phyloP scores from a whole-genome alignment of 2,113 vertebrate species.

The Mastomys natalensis region DNA sequence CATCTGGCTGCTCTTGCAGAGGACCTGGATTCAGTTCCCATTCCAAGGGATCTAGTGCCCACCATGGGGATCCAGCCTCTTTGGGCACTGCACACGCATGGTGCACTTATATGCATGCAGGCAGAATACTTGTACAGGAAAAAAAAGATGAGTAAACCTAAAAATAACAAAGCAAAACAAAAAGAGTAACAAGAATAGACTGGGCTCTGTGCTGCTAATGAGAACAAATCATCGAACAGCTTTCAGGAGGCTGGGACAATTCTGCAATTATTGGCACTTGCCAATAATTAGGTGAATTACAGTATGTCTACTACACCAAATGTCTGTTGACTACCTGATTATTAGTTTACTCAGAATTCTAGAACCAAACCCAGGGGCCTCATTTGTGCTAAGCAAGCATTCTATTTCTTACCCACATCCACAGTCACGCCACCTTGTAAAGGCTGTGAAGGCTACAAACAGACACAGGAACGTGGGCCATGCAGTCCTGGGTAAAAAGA shows the following conservation, averaged over 20 bases:
- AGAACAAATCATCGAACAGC: neutral
- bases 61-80: neutral
- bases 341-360: neutral
- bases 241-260: neutral
- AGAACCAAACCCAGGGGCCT: neutral
- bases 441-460: fast-evolving
- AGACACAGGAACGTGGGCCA: fast-evolving
- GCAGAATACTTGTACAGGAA: neutral
- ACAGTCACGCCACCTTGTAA: fast-evolving
- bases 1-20: neutral
- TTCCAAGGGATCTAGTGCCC: neutral
- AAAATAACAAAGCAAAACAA: neutral
- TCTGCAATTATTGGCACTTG: neutral
- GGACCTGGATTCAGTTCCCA: neutral
- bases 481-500: neutral
- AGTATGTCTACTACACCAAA: neutral
- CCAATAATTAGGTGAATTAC: neutral
- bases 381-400: neutral
- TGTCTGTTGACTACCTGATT: neutral
- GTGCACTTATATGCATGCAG: neutral
- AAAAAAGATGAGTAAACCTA: neutral
- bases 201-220: neutral
- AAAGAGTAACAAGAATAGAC: neutral
- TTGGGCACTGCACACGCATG: neutral
- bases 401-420: neutral